These are phyloP conservation scores for Brenthis hecate DNA, from an alignment of 2,888 invertebrate species.

Conservation along the genomic window DNA sequence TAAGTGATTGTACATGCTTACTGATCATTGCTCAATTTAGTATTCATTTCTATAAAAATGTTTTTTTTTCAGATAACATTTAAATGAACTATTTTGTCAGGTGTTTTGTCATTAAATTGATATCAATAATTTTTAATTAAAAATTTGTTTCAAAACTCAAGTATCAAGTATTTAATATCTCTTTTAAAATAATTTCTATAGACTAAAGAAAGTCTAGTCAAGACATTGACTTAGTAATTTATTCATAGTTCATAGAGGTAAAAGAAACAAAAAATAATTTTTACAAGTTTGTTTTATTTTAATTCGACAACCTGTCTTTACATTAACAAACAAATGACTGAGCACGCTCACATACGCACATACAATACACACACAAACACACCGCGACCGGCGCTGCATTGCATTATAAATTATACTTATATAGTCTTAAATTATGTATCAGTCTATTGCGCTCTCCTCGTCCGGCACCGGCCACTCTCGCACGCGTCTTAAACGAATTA, in stretches of 20 bases:
- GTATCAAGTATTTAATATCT: no score
- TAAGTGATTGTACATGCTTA: not conserved
- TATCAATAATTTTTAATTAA: no score
- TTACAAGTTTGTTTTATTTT: constrained; percentile 83
- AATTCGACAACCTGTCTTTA: constrained; percentile 90
- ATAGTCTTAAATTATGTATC: constrained; percentile 83
- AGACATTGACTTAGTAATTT: no score
- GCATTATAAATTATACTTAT: constrained; percentile 85
- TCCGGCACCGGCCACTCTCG: constrained; percentile 81
- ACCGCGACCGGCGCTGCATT: constrained; percentile 84
- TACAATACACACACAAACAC: constrained; percentile 84
- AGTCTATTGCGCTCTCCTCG: constrained; percentile 83
- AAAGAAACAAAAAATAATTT: constrained; percentile 56
- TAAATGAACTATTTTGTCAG: no score
- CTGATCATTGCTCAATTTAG: no score
- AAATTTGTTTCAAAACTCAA: no score
- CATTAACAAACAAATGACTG: constrained; percentile 85
- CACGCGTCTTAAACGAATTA: constrained; percentile 83
- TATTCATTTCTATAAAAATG: no score
- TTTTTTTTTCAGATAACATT: no score
- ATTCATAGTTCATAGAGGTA: constrained; percentile 9
- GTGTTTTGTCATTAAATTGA: no score
- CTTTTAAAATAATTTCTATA: no score
- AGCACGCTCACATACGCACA: constrained; percentile 85
- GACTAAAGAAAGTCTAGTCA: no score